Evolutionary conservation across 2,888 invertebrate genomes (phyloP).

Genomic region (Abrostola triplasia): DNA sequence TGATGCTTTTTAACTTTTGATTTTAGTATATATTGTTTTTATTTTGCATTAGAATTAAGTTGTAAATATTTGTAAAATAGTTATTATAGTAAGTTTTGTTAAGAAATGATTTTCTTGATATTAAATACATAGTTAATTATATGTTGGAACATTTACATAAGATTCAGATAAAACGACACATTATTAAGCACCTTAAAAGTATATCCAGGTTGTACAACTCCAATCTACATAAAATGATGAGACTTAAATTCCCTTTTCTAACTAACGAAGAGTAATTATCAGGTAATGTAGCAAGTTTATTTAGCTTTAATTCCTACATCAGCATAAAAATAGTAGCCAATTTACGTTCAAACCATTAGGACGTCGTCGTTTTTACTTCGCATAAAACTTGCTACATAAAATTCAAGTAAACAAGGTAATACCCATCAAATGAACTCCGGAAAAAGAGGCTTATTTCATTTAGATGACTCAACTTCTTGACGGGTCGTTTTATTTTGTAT

Average conservation of each 20-base stretch:
- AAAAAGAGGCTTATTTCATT: constrained; percentile 39
- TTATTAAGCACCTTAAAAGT: too few relatives aligned
- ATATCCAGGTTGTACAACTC: too few relatives aligned
- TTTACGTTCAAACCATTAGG: constrained; percentile 36
- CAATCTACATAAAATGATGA: too few relatives aligned
- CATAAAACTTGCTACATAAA: constrained; percentile 39
- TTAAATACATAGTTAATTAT: too few relatives aligned
- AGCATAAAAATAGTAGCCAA: constrained; percentile 43
- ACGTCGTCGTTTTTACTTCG: constrained; percentile 22
- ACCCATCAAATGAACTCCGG: constrained; percentile 29
- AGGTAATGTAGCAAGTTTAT: constrained; percentile 21
- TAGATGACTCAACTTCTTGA: constrained; percentile 13
- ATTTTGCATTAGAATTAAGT: too few relatives aligned
- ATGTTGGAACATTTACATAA: too few relatives aligned
- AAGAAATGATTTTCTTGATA: too few relatives aligned
- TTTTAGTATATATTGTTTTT: too few relatives aligned
- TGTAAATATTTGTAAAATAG: too few relatives aligned
- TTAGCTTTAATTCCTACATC: constrained; percentile 25
- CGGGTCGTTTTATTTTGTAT: background rate
- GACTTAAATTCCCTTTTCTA: background rate
- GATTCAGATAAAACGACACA: too few relatives aligned
- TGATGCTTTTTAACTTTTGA: too few relatives aligned
- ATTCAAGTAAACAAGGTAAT: constrained; percentile 40
- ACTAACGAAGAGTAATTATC: constrained; percentile 13
- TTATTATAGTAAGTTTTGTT: too few relatives aligned